Conservation (phyloP, 2,888 invertebrate genomes). For the Anodontia alba region DNA sequence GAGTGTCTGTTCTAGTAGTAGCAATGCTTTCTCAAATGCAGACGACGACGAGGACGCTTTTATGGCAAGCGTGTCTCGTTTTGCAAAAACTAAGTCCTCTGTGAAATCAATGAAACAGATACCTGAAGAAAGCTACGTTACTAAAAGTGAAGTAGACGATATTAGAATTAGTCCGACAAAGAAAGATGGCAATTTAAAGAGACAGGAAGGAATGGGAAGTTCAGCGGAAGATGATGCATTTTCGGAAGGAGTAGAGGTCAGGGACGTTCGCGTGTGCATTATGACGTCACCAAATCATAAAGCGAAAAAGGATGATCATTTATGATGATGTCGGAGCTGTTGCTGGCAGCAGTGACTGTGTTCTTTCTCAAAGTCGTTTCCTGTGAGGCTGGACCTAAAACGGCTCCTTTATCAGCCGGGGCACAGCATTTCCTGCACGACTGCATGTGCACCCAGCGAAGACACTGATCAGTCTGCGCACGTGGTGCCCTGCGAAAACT, state of each 20-base stretch:
- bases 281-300: neutral
- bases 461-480: too few relatives aligned
- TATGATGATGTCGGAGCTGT: neutral
- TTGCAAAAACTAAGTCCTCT: neutral
- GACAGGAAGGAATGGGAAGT: neutral
- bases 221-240: neutral
- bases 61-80: neutral
- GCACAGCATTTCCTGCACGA: too few relatives aligned
- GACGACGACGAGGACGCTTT: neutral
- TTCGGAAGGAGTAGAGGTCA: neutral
- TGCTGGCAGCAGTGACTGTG: neutral
- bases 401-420: too few relatives aligned
- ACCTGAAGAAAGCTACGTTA: neutral
- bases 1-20: neutral
- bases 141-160: neutral
- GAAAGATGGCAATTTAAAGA: neutral
- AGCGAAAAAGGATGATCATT: neutral
- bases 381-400: too few relatives aligned
- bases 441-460: too few relatives aligned
- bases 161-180: neutral
- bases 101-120: conserved; percentile 4
- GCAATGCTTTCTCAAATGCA: too few relatives aligned
- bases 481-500: too few relatives aligned
- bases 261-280: neutral
- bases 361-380: neutral